Conservation (phyloP, 2,113 vertebrate genomes). For the Crotalus tigris region DNA sequence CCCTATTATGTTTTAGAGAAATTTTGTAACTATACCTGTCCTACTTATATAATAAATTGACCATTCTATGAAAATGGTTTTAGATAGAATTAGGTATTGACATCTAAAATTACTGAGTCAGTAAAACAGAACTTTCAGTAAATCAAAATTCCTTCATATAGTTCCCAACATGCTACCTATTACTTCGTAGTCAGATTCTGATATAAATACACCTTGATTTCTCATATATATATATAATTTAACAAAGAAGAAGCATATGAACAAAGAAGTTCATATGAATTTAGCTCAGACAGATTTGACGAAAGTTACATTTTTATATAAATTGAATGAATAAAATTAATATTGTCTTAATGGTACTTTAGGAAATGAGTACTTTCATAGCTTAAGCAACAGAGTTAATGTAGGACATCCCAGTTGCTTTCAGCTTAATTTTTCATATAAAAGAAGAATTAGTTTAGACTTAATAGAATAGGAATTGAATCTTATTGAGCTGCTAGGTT, state of each 20-base stretch:
- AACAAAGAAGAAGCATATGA: not conserved
- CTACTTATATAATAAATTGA: not conserved
- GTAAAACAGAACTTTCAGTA: not conserved
- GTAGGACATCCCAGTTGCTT: not conserved
- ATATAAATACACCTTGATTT: not conserved
- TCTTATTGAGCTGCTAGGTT: not conserved
- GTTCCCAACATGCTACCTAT: not conserved
- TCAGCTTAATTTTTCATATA: slow-evolving; percentile 44
- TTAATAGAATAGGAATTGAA: slow-evolving; percentile 52
- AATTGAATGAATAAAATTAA: not conserved
- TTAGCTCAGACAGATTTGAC: slow-evolving; percentile 9
- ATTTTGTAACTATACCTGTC: not conserved
- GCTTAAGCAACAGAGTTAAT: not conserved
- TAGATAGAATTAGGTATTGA: not conserved
- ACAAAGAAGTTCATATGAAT: not conserved
- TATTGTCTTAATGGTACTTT: not conserved
- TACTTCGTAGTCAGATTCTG: not conserved
- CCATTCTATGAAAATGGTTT: not conserved
- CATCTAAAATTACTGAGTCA: not conserved
- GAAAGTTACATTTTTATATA: slow-evolving; percentile 2
- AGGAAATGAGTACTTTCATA: slow-evolving; percentile 9
- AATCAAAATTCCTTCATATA: not conserved
- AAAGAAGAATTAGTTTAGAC: not conserved
- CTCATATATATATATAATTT: not conserved
- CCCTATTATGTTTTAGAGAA: too few relatives aligned